phyloP scores from a whole-genome alignment of 2,888 invertebrate genomes.

The Kuschelorhynchus macadamiae region DNA sequence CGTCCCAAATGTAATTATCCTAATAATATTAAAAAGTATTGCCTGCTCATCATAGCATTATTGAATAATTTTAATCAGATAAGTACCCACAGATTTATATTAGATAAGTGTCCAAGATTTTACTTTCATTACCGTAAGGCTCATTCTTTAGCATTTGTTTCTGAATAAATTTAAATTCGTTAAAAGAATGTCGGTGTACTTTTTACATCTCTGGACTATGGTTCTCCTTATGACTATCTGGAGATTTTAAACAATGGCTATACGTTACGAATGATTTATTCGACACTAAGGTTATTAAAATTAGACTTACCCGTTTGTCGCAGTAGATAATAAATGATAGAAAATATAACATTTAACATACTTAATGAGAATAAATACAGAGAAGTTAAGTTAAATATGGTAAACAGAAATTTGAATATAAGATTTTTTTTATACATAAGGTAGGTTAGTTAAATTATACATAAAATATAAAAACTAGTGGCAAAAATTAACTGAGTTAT shows the following conservation, averaged over 20 bases:
- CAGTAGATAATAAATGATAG: too few species aligned
- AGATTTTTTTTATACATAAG: too few species aligned
- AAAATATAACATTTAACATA: too few species aligned
- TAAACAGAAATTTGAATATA: too few species aligned
- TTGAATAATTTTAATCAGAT: conserved; percentile 40
- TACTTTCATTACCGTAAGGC: conserved; percentile 32
- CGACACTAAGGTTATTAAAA: conserved; percentile 32
- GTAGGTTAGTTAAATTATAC: too few species aligned
- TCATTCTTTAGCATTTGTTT: conserved; percentile 39
- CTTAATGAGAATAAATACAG: too few species aligned
- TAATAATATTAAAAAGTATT: conserved; percentile 32
- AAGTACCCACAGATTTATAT: conserved; percentile 33
- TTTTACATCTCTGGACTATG: conserved; percentile 26
- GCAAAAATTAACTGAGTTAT: too few species aligned
- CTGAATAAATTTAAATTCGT: conserved; percentile 45
- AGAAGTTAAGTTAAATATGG: too few species aligned
- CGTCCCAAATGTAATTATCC: conserved; percentile 41
- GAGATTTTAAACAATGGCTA: conserved; percentile 22
- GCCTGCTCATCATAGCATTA: conserved; percentile 36
- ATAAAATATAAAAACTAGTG: too few species aligned
- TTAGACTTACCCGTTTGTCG: not conserved
- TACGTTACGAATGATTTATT: conserved; percentile 26
- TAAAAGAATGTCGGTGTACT: conserved; percentile 33
- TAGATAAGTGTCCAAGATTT: conserved; percentile 34
- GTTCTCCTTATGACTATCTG: conserved; percentile 25